Conservation (phyloP, 2,113 vertebrate genomes). For the Python bivittatus region DNA sequence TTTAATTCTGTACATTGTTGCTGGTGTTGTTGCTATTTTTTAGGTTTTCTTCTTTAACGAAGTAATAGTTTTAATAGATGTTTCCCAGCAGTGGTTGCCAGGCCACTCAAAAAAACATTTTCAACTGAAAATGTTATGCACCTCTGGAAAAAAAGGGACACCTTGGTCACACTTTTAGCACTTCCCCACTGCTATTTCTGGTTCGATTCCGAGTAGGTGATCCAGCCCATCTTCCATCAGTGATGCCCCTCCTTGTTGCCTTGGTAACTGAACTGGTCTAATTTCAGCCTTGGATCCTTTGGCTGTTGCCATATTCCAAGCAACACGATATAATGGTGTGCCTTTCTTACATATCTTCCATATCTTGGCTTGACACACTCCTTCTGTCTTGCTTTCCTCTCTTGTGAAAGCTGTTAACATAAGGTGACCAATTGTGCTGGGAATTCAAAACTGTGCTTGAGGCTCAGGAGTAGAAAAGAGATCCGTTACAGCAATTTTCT, state of each 20-base stretch:
- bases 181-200: neutral
- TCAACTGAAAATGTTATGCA: too few relatives aligned
- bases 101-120: too few relatives aligned
- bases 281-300: neutral
- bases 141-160: neutral
- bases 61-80: too few relatives aligned
- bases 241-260: neutral
- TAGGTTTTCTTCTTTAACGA: too few relatives aligned
- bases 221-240: neutral
- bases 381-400: neutral
- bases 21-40: too few relatives aligned
- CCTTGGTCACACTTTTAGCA: neutral
- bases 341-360: neutral
- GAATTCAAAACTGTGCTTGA: neutral
- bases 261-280: neutral
- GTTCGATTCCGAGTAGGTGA: neutral
- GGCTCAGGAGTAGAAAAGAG: conserved; percentile 28
- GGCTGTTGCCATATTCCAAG: neutral
- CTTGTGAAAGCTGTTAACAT: neutral
- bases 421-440: conserved; percentile 22
- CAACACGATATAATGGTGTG: too few relatives aligned
- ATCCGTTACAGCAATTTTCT: conserved; percentile 44
- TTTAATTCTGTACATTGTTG: too few relatives aligned
- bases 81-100: too few relatives aligned
- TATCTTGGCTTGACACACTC: neutral